Conservation (phyloP, 2,797 vertebrate genomes). For the Rhinichthys osculus region DNA sequence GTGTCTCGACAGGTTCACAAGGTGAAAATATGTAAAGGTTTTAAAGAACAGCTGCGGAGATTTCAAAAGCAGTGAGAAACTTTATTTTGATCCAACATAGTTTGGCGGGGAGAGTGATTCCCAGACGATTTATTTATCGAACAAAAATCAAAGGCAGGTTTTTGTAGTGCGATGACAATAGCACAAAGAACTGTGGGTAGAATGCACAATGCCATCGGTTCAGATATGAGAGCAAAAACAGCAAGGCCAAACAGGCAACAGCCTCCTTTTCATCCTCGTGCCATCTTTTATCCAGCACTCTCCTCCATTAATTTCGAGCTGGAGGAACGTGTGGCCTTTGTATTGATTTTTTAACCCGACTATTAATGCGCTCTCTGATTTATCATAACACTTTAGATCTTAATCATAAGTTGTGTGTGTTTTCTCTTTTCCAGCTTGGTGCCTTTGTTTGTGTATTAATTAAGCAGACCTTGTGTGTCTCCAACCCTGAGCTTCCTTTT, state of each 20-base stretch:
- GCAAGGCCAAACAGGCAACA: constrained; percentile 73
- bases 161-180: constrained; percentile 61
- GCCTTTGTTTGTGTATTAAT: constrained; percentile 99
- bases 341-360: constrained; percentile 90
- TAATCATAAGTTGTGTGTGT: constrained; percentile 85
- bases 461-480: constrained; percentile 91
- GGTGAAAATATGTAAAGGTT: constrained; percentile 35
- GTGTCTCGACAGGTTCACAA: constrained; percentile 60
- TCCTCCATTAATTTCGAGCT: constrained; percentile 81
- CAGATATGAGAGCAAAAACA: constrained; percentile 58
- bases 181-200: constrained; percentile 62
- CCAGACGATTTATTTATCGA: constrained; percentile 51
- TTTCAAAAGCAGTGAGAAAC: constrained; percentile 25
- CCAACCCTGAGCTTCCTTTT: constrained; percentile 88
- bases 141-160: constrained; percentile 56
- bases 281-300: constrained; percentile 68
- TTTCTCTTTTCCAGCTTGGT: constrained; percentile 79
- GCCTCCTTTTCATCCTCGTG: constrained; percentile 68
- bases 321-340: constrained; percentile 83
- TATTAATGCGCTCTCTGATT: constrained; percentile 90
- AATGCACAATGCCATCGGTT: constrained; percentile 65
- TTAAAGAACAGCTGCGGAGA: constrained; percentile 33
- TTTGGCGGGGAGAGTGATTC: constrained; percentile 45
- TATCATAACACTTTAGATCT: constrained; percentile 93
- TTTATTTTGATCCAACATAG: constrained; percentile 14